phyloP scores from a whole-genome alignment of 2,797 vertebrate species.

The Acanthurus leucopareius region DNA sequence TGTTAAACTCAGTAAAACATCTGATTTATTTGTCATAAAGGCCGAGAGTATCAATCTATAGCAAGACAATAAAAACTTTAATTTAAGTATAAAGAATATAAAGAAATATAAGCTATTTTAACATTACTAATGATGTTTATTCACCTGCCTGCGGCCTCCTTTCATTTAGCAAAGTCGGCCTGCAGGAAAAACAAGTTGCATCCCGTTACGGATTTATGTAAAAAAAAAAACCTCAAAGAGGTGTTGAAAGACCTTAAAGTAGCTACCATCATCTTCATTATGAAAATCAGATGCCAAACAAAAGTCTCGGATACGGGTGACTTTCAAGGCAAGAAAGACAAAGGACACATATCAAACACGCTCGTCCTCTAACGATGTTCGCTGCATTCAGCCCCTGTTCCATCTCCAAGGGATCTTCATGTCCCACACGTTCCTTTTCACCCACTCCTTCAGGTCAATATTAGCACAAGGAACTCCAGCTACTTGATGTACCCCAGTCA shows the following conservation, averaged over 20 bases:
- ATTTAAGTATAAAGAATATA: too few species aligned
- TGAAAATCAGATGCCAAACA: constrained; percentile 70
- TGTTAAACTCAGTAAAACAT: too few species aligned
- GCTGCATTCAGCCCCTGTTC: constrained; percentile 31
- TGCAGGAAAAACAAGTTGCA: too few species aligned
- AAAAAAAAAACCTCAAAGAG: constrained; percentile 31
- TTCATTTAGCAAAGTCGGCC: too few species aligned
- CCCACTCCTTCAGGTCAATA: constrained; percentile 77
- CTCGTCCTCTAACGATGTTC: constrained; percentile 56
- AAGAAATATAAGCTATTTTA: too few species aligned
- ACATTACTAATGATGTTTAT: too few species aligned
- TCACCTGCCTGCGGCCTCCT: too few species aligned
- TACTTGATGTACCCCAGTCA: constrained; percentile 77
- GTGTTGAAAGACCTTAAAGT: constrained; percentile 33
- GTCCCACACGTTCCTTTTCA: constrained; percentile 58
- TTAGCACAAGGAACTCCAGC: constrained; percentile 78
- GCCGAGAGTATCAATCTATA: too few species aligned
- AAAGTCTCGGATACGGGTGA: constrained; percentile 55
- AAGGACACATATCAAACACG: constrained; percentile 73
- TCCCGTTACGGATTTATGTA: constrained; percentile 11
- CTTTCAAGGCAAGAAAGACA: constrained; percentile 67
- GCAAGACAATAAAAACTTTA: too few species aligned
- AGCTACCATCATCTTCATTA: constrained; percentile 52
- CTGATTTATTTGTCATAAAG: too few species aligned
- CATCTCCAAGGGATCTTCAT: constrained; percentile 65